Evolutionary conservation across 92 coral and sea anemone genomes (phyloP).

Genomic region (Umimayanthus chanpuru): DNA sequence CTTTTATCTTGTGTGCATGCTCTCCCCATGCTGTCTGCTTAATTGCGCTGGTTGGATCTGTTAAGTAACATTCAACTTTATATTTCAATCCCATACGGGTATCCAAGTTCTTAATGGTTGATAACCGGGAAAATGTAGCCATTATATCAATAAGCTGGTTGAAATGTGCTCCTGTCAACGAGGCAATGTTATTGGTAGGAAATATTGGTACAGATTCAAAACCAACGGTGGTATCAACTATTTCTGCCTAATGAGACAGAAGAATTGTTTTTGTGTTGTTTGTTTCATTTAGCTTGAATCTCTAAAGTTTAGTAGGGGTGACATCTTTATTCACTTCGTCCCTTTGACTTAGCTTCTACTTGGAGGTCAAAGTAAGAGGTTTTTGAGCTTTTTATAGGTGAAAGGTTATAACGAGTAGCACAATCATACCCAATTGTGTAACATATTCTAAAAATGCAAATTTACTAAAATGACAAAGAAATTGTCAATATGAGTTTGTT

Average conservation of each 20-base stretch:
- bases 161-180: constrained; percentile 46
- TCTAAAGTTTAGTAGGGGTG: neutral
- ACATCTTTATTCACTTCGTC: constrained; percentile 3
- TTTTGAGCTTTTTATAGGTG: constrained; percentile 5
- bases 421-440: constrained; percentile 16
- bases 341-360: constrained; percentile 16
- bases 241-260: neutral
- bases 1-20: constrained; percentile 31
- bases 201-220: constrained; percentile 34
- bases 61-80: constrained; percentile 43
- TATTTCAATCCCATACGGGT: constrained; percentile 35
- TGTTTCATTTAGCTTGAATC: neutral
- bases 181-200: constrained; percentile 37
- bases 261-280: constrained; percentile 14
- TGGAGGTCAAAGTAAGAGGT: constrained; percentile 7
- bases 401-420: neutral
- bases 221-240: constrained; percentile 17
- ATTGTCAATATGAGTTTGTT: constrained; percentile 17
- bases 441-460: constrained; percentile 16
- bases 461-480: neutral
- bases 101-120: constrained; percentile 34
- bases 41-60: constrained; percentile 35
- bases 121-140: constrained; percentile 34
- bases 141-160: constrained; percentile 39
- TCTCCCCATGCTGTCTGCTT: constrained; percentile 37